phyloP scores from a whole-genome alignment of 2,888 invertebrate genomes.

The Pteria penguin region DNA sequence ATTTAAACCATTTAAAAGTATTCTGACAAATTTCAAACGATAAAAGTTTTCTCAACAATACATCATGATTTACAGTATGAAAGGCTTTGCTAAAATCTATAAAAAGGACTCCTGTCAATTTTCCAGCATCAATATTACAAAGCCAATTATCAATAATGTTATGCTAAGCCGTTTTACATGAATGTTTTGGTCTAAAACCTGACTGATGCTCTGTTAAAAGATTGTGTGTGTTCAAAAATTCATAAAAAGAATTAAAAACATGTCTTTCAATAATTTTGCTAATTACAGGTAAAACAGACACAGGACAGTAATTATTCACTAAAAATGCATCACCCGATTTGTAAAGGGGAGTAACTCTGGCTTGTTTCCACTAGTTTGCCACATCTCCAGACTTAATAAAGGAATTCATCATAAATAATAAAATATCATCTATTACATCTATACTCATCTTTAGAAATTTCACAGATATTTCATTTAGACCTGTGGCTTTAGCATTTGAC shows the following conservation, averaged over 20 bases:
- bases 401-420: not conserved
- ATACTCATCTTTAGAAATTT: not conserved
- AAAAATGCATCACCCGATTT: slow-evolving; percentile 13
- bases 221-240: not conserved
- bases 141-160: slow-evolving; percentile 7
- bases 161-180: slow-evolving; percentile 8
- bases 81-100: slow-evolving; percentile 23
- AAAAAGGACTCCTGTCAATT: too few species aligned
- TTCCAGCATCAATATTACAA: slow-evolving; percentile 6
- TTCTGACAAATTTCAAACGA: slow-evolving; percentile 6
- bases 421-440: too few species aligned
- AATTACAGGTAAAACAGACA: slow-evolving; percentile 5
- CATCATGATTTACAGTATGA: slow-evolving; percentile 12
- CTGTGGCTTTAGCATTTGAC: not conserved
- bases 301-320: too few species aligned
- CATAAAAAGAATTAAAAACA: slow-evolving; percentile 19
- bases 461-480: not conserved
- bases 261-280: slow-evolving; percentile 12
- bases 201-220: slow-evolving; percentile 9
- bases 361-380: not conserved
- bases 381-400: not conserved
- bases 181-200: slow-evolving; percentile 22
- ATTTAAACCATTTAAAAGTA: too few species aligned
- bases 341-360: not conserved
- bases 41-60: not conserved